Conservation (phyloP, 30 jellyfish, hydroid and myxozoan species). For the Cassiopea xamachana region DNA sequence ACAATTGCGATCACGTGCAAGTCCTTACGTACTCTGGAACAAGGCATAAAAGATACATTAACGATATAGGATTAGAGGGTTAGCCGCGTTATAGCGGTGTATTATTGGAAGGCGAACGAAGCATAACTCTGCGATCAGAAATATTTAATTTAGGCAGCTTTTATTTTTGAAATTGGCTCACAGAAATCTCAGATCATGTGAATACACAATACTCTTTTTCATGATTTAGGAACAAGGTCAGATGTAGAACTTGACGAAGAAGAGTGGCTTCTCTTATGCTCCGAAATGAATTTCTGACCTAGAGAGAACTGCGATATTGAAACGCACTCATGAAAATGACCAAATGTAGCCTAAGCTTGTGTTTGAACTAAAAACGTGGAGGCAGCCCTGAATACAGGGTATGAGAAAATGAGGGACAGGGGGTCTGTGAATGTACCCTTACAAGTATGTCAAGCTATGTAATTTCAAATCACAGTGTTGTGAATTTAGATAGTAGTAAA, state of each 20-base stretch:
- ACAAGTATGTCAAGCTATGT: too few relatives aligned
- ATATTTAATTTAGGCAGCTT: conserved; percentile 11
- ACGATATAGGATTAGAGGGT: conserved; percentile 16
- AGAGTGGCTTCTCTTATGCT: neutral
- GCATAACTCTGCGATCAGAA: neutral
- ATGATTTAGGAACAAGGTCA: neutral
- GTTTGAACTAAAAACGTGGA: too few relatives aligned
- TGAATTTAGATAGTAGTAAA: too few relatives aligned
- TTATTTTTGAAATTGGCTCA: conserved; percentile 19
- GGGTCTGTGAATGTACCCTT: too few relatives aligned
- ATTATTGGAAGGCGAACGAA: neutral
- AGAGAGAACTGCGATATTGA: neutral
- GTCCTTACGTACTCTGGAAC: neutral
- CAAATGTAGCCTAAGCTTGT: too few relatives aligned
- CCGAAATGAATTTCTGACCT: neutral
- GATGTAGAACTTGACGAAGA: neutral
- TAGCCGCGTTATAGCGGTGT: conserved; percentile 16
- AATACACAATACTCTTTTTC: neutral
- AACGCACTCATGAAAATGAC: too few relatives aligned
- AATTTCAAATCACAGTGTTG: too few relatives aligned
- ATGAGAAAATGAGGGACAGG: too few relatives aligned
- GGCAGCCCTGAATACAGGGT: too few relatives aligned
- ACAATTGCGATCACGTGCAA: neutral
- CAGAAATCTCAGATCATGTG: neutral
- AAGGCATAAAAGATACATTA: neutral